A percentile compares a stretch with the other conserved stretches of the same genome.
phyloP scores from a whole-genome alignment of 53 echinoderm and acorn worm genomes.

The Stichopus horrens region DNA sequence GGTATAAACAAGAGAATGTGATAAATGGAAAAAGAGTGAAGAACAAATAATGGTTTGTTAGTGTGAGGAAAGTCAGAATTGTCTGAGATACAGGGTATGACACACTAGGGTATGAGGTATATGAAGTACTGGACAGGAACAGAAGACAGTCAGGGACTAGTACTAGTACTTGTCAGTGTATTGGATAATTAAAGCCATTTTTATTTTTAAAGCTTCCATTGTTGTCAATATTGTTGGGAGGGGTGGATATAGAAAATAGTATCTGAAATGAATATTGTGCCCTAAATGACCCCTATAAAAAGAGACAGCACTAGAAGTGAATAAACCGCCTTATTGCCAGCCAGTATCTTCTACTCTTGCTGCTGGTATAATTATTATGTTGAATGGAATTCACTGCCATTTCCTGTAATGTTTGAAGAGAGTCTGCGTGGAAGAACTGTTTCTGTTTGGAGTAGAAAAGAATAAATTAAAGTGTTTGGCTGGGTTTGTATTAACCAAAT shows the following conservation, averaged over 20 bases:
- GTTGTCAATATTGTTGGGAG: neutral
- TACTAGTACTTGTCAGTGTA: too few species aligned
- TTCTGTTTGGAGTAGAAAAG: neutral
- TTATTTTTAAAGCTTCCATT: neutral
- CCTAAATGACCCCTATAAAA: neutral
- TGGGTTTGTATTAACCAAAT: neutral
- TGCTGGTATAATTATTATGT: neutral
- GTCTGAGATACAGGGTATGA: too few species aligned
- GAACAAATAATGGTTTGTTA: too few species aligned
- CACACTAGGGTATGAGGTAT: too few species aligned
- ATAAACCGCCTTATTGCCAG: neutral
- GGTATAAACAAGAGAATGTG: too few species aligned
- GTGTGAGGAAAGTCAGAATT: too few species aligned
- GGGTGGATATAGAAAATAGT: neutral
- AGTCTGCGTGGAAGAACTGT: neutral
- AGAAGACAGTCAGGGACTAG: too few species aligned
- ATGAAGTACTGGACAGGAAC: too few species aligned
- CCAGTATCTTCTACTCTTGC: neutral
- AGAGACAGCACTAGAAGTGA: neutral
- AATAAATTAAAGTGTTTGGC: neutral
- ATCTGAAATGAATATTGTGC: neutral
- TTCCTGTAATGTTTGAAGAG: neutral
- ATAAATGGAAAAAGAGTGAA: too few species aligned
- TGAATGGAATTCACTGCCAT: neutral
- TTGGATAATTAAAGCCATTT: too few species aligned